Evolutionary conservation across 2,113 vertebrate species (phyloP).

Genomic region (Platysteira castanea): DNA sequence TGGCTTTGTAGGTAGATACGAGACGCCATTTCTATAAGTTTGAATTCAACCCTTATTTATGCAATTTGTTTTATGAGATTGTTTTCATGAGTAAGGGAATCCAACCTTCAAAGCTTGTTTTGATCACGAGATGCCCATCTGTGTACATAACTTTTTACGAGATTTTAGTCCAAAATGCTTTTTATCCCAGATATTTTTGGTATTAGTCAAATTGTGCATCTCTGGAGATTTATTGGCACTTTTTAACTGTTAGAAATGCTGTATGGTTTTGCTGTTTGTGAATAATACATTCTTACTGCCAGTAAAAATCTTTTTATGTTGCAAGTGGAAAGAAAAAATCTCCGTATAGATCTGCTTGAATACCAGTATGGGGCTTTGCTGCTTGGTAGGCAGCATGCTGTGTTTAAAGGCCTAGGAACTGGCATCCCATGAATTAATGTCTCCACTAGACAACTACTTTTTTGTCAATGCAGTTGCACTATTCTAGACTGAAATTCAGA

Average conservation of each 20-base stretch:
- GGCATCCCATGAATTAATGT: not conserved
- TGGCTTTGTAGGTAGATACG: not conserved
- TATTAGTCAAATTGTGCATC: not conserved
- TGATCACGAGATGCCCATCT: not conserved
- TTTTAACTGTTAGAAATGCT: not conserved
- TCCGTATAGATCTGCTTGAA: not conserved
- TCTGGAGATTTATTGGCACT: not conserved
- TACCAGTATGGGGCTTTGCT: not conserved
- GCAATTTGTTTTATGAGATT: not conserved
- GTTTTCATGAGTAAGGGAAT: not conserved
- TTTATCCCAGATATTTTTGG: not conserved
- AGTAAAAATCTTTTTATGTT: not conserved
- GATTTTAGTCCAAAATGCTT: not conserved
- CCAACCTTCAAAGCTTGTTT: not conserved
- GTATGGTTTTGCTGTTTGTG: not conserved
- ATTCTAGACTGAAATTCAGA: not conserved
- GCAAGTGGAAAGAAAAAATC: not conserved
- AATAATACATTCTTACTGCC: not conserved
- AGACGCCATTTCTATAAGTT: not conserved
- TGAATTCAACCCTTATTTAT: not conserved
- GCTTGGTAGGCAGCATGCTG: not conserved
- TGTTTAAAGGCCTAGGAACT: not conserved
- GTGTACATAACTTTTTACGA: not conserved
- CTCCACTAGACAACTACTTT: not conserved
- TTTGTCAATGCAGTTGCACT: not conserved